phyloP scores from a whole-genome alignment of 2,888 invertebrate species.

The Brenthis hecate region DNA sequence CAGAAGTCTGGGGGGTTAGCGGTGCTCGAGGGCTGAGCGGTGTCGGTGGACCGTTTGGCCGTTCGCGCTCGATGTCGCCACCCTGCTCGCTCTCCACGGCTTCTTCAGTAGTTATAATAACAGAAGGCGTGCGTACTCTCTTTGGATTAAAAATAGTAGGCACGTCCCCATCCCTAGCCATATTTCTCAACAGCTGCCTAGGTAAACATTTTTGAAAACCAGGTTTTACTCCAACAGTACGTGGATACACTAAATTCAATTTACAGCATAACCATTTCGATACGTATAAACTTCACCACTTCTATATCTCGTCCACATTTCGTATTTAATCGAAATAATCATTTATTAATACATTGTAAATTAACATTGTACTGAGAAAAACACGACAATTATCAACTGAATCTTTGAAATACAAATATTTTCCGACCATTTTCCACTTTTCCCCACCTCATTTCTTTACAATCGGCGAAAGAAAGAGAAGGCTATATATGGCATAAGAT shows the following conservation, averaged over 20 bases:
- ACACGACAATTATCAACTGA: slow-evolving; percentile 35
- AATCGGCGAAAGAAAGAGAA: slow-evolving; percentile 19
- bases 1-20: slow-evolving; percentile 72
- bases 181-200: slow-evolving; percentile 52
- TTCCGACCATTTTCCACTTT: slow-evolving; percentile 45
- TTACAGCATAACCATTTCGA: slow-evolving; percentile 37
- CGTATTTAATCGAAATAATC: slow-evolving; percentile 27
- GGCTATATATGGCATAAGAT: slow-evolving; percentile 3
- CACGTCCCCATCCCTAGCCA: slow-evolving; percentile 89
- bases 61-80: slow-evolving; percentile 64
- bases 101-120: slow-evolving; percentile 86
- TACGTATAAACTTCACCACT: slow-evolving; percentile 33
- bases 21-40: slow-evolving; percentile 73
- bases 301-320: slow-evolving; percentile 36
- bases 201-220: slow-evolving; percentile 45
- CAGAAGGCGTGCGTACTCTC: slow-evolving; percentile 86
- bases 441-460: slow-evolving; percentile 33
- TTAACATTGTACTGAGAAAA: slow-evolving; percentile 30
- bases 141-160: slow-evolving; percentile 92
- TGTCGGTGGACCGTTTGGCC: slow-evolving; percentile 75
- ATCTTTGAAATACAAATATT: slow-evolving; percentile 43
- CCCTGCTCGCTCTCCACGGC: slow-evolving; percentile 69
- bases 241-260: slow-evolving; percentile 42
- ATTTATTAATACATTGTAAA: slow-evolving; percentile 28
- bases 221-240: slow-evolving; percentile 35